A percentile compares a stretch with the other conserved stretches of the same genome.
phyloP scores from a whole-genome alignment of 2,888 invertebrate genomes.

The Dermolepida albohirtum region DNA sequence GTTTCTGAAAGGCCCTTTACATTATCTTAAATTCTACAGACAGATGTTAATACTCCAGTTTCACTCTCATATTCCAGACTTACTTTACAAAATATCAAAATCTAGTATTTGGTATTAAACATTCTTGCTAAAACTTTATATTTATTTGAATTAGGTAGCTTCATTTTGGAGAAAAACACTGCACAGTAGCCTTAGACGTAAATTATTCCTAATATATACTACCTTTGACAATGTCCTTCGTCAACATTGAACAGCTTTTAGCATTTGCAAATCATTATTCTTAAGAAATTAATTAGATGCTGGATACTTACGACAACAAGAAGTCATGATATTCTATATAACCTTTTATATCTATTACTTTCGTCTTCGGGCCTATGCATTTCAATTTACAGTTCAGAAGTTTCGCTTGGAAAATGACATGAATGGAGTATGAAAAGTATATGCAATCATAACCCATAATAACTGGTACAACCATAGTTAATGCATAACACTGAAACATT shows the following conservation, averaged over 20 bases:
- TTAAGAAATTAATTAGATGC: neutral
- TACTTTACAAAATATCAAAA: too few species aligned
- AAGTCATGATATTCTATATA: slow-evolving; percentile 22
- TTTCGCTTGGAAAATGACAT: slow-evolving; percentile 11
- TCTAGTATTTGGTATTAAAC: too few species aligned
- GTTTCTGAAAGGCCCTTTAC: too few species aligned
- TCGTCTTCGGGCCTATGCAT: neutral
- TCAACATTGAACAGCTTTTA: neutral
- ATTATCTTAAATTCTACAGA: too few species aligned
- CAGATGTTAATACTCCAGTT: too few species aligned
- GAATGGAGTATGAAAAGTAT: slow-evolving; percentile 16
- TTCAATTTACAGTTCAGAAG: slow-evolving; percentile 15
- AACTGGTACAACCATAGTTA: slow-evolving; percentile 7
- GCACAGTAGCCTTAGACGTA: too few species aligned
- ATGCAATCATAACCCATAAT: slow-evolving; percentile 27
- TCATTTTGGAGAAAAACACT: too few species aligned
- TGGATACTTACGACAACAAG: slow-evolving; percentile 13
- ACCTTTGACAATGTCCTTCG: too few species aligned
- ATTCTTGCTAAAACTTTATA: too few species aligned
- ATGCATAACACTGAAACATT: slow-evolving; percentile 21
- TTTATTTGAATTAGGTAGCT: too few species aligned
- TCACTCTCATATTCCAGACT: too few species aligned
- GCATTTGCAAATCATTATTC: neutral
- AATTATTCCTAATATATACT: too few species aligned
- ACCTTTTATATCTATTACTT: neutral